These are phyloP conservation scores for Megalopta genalis DNA, from an alignment of 1,140 invertebrate genomes.

Conservation along the genomic window DNA sequence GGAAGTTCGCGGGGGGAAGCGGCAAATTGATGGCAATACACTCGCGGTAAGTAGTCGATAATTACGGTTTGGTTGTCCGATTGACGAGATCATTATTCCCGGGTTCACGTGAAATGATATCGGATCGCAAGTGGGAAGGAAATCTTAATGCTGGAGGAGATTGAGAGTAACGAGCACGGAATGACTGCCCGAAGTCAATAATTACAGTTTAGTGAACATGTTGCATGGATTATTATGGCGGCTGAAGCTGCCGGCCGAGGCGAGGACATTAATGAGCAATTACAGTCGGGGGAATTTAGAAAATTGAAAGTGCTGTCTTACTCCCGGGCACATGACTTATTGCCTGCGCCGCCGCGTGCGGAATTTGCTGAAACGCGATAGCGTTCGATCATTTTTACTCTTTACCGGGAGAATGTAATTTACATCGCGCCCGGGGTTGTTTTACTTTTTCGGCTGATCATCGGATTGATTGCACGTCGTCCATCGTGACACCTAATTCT, in stretches of 20 bases:
- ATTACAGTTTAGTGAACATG: slow-evolving; percentile 5
- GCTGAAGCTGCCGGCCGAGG: neutral
- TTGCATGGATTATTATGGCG: slow-evolving; percentile 7
- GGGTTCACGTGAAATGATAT: neutral
- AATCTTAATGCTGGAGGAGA: neutral
- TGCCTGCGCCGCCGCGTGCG: neutral
- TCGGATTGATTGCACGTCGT: too few relatives aligned
- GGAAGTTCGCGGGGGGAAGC: neutral
- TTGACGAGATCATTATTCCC: neutral
- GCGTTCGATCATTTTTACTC: too few relatives aligned
- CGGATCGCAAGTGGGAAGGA: neutral
- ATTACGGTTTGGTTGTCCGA: neutral
- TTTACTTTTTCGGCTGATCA: too few relatives aligned
- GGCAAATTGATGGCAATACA: neutral
- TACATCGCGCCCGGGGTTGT: too few relatives aligned
- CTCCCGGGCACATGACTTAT: neutral
- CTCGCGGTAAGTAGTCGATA: neutral
- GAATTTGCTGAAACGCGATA: neutral
- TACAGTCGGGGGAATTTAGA: slow-evolving; percentile 8
- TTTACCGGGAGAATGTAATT: too few relatives aligned
- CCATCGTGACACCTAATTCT: too few relatives aligned
- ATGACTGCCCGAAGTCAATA: neutral
- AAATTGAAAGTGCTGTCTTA: slow-evolving; percentile 15
- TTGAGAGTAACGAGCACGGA: slow-evolving; percentile 1
- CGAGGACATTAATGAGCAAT: slow-evolving; percentile 27